phyloP scores from a whole-genome alignment of 2,797 vertebrate genomes.

The Neosilurus hyrtlii region DNA sequence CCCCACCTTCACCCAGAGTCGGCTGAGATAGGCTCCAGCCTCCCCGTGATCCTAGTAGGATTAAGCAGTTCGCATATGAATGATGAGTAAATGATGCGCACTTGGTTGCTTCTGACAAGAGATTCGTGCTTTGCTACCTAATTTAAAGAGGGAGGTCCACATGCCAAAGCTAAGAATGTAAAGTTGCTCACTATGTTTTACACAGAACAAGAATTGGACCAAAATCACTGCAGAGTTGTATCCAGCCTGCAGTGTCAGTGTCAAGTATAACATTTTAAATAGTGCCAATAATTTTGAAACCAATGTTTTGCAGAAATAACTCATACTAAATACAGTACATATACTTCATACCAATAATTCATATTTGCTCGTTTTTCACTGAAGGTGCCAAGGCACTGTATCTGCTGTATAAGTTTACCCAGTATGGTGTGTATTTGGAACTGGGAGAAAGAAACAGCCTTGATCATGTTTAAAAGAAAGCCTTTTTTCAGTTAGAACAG shows the following conservation, averaged over 20 bases:
- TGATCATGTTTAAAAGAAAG: constrained; percentile 18
- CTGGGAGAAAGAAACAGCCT: constrained; percentile 4
- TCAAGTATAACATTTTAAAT: not conserved
- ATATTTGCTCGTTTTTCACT: not conserved
- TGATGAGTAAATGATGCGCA: too few relatives aligned
- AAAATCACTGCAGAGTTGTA: not conserved
- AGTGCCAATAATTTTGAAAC: not conserved
- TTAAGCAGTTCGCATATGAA: too few relatives aligned
- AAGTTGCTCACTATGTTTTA: not conserved
- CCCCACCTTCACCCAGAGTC: too few relatives aligned
- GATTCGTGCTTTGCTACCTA: not conserved
- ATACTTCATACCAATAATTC: too few relatives aligned
- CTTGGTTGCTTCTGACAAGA: not conserved
- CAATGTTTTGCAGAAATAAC: not conserved
- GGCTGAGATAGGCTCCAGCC: too few relatives aligned
- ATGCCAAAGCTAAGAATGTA: not conserved
- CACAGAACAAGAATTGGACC: not conserved
- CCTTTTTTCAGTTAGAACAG: constrained; percentile 37
- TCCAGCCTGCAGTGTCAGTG: not conserved
- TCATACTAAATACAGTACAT: too few relatives aligned
- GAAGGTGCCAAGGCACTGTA: not conserved
- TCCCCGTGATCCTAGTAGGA: too few relatives aligned
- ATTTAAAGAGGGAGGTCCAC: not conserved
- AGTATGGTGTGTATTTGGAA: not conserved
- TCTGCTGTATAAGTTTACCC: not conserved